Evolutionary conservation across 2,113 vertebrate genomes (phyloP).

Genomic region (Chlorodrepanis virens): DNA sequence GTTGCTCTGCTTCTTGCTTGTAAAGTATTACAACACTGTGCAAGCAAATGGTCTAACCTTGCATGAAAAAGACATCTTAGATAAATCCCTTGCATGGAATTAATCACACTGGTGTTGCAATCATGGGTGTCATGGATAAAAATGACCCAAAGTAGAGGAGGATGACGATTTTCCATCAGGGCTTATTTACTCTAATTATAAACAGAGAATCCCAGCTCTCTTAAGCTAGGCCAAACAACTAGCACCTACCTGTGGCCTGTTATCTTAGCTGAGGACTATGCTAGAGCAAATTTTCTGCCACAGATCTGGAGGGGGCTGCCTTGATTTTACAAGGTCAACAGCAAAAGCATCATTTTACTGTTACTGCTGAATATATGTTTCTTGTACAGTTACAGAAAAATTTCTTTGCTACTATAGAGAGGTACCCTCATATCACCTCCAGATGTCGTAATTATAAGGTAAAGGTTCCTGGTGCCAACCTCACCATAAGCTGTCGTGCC

Average conservation of each 20-base stretch:
- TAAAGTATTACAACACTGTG: constrained; percentile 1
- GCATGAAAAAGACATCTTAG: neutral
- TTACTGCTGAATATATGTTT: neutral
- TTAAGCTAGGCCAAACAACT: neutral
- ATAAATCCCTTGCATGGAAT: neutral
- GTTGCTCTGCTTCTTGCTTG: neutral
- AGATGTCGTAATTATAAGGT: neutral
- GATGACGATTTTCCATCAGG: neutral
- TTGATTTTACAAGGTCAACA: neutral
- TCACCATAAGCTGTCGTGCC: neutral
- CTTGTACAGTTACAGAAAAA: neutral
- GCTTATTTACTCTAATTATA: neutral
- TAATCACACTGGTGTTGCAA: constrained; percentile 14
- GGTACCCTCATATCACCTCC: neutral
- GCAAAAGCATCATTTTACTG: neutral
- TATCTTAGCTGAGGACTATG: neutral
- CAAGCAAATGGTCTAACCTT: neutral
- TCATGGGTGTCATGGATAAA: constrained; percentile 16
- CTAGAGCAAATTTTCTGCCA: neutral
- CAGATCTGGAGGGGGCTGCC: neutral
- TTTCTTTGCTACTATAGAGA: neutral
- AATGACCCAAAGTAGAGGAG: neutral
- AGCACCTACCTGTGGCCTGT: neutral
- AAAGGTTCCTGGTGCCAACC: neutral
- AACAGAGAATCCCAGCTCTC: neutral